Conservation (phyloP, 2,888 invertebrate species). For the Microctonus aethiopoides region DNA sequence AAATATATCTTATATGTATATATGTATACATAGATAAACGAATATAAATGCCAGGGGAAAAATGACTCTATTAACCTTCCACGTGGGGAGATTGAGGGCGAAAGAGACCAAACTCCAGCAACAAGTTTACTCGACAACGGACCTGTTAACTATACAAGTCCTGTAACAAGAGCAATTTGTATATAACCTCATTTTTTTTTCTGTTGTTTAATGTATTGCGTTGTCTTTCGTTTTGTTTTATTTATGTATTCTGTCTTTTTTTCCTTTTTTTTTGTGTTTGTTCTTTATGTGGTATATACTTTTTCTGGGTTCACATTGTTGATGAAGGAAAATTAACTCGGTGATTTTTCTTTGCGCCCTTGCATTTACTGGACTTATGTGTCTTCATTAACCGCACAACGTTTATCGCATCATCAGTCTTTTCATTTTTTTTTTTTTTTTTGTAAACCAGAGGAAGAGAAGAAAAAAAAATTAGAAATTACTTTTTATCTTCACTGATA, state of each 20-base stretch:
- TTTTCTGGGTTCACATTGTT: not conserved
- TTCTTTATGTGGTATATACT: no score
- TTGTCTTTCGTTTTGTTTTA: constrained; percentile 22
- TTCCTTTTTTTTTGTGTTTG: not conserved
- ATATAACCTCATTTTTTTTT: constrained; percentile 41
- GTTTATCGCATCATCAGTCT: not conserved
- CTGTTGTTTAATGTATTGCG: constrained; percentile 6
- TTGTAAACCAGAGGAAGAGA: not conserved
- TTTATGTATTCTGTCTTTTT: constrained; percentile 5
- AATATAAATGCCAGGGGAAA: constrained; percentile 51
- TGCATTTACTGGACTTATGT: not conserved
- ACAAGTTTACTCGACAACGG: constrained; percentile 60
- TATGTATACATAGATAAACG: constrained; percentile 3
- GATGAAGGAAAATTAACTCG: not conserved
- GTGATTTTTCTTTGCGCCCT: constrained; percentile 15
- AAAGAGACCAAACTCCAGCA: constrained; percentile 46
- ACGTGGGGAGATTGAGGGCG: constrained; percentile 35
- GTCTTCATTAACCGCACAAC: not conserved
- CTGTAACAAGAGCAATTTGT: constrained; percentile 63
- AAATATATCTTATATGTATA: not conserved
- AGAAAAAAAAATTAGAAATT: not conserved
- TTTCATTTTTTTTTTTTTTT: not conserved
- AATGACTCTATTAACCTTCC: constrained; percentile 65
- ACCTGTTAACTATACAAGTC: constrained; percentile 58
- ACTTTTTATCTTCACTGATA: not conserved